Evolutionary conservation across 1,140 invertebrate genomes (phyloP), one percentile per base, ranked within the genome.

Genomic region (Telenomus remus): DNA sequence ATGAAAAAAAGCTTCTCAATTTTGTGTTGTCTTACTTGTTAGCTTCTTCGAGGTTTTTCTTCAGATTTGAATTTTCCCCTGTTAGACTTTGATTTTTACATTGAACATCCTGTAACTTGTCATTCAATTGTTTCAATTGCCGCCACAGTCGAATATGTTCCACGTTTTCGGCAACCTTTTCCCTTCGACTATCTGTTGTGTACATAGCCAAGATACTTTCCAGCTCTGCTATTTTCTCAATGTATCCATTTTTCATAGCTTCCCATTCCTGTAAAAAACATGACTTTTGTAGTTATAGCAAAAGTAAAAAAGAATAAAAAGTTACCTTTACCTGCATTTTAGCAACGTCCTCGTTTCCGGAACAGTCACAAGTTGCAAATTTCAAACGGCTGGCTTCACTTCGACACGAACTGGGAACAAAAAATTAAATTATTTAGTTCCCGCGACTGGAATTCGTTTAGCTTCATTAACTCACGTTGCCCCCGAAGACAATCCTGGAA

Each of bases 61-160:
- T 86, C 19, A 87, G 59, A 14, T 84, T 69, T 42, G 49, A 54
- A 47, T 87, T 74, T 76, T 88, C 68, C 6, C 15, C 13, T 10
- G 61, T 80, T 19, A 88, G 53, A 8, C 69, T 63, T 35, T 80
- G 66, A 50, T 87, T 88, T 4, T 53, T 70, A 4, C 56, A 63
- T 66, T 85, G 71, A 0, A 68, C 43, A 7, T 63, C 64, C 13
- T 60, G 51, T 37, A 87, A 60, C 74, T 88, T 82, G 59, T 87
- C 87, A 44, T 80, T 83, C 16, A 82, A 55, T 35, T 82, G 82
- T 46, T 87, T 85, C 76, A 88, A 74, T 66, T 88, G 81, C 13
- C 85, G 79, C 84, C 82, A 86, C 11, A 86, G 50, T 15, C 79
- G 79, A 60, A 88, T 88, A 37, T 85, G 84, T 19, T 87, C 85